Base-by-base conservation (phyloP, 1,140 invertebrate species). In the Papilio dardanus region DNA sequence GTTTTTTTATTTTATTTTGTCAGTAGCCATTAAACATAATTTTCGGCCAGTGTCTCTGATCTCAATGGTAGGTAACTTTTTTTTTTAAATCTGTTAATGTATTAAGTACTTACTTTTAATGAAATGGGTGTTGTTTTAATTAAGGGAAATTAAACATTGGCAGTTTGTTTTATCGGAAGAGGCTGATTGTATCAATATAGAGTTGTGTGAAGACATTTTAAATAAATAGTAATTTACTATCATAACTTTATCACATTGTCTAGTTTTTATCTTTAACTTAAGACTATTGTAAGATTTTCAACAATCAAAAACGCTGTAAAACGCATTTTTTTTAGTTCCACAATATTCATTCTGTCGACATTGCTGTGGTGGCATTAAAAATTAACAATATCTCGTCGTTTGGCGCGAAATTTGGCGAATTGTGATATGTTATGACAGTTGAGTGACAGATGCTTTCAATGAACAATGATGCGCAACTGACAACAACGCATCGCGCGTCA, bases 371-470 rank as follows among this genome's bases (percentile, higher is more conserved):
- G 76, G 71, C 78, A 81, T 78, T 81, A 78, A 83, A 85, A 81
- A 86, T 81, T 79, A 69, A 54, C 62, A 79, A 84, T 84, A 78
- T 86, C 83, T 28, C 82, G 78, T 80, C 81, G 73, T 88, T 88
- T 81, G 78, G 76, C 81, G 82, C 82, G 79, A 84, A 87, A 82
- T 85, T 82, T 79, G 79, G 74, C 74, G 58, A 79, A 71, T 79
- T 83, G 74, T 79, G 77, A 81, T 80, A 87, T 91, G 79, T 91
- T 92, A 86, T 91, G 91, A 93, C 91, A 82, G 83, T 88, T 93
- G 90, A 93, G 77, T 91, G 91, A 93, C 91, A 90, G 83, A 83
- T 81, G 76, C 87, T 93, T 92, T 93, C 91, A 89, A 86, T 90
- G 84, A 77, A 83, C 80, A 83, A 87, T 89, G 87, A 87, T 83